Conservation (phyloP, 2,888 invertebrate species). For the Andrena hattorfiana region DNA sequence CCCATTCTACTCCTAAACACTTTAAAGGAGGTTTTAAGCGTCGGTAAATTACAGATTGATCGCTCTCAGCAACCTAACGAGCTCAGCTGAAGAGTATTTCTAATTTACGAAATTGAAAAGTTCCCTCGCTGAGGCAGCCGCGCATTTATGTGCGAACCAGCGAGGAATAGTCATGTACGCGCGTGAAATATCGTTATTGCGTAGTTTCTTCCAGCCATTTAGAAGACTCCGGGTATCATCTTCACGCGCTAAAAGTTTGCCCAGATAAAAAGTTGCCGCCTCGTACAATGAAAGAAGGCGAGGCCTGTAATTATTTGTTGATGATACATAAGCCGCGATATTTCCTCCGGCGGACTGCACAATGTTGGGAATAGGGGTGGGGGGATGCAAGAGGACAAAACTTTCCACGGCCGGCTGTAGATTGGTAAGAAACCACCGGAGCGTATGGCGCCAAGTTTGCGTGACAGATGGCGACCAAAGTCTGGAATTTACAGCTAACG, state of each 20-base stretch:
- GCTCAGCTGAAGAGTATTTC: conserved; percentile 2
- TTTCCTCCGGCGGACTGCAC: conserved; percentile 52
- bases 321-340: conserved; percentile 67
- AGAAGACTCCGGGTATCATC: conserved; percentile 59
- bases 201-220: conserved; percentile 54
- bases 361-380: conserved; percentile 49
- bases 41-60: not conserved
- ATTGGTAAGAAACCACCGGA: conserved; percentile 73
- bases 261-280: conserved; percentile 62
- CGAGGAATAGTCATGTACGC: conserved; percentile 26
- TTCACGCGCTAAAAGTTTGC: conserved; percentile 56
- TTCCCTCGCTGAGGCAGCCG: not conserved
- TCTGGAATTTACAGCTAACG: conserved; percentile 74
- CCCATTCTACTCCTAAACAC: not conserved
- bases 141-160: conserved; percentile 17
- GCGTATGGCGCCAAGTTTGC: conserved; percentile 76
- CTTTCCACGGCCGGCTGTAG: conserved; percentile 61
- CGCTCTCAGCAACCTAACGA: not conserved
- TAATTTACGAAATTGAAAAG: conserved; percentile 44
- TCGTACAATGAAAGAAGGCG: conserved; percentile 31
- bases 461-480: conserved; percentile 75
- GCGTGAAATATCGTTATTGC: conserved; percentile 67
- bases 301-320: conserved; percentile 68
- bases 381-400: conserved; percentile 47
- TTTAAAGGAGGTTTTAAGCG: not conserved